phyloP scores from a whole-genome alignment of 2,797 vertebrate genomes.

The Poecilia wingei region DNA sequence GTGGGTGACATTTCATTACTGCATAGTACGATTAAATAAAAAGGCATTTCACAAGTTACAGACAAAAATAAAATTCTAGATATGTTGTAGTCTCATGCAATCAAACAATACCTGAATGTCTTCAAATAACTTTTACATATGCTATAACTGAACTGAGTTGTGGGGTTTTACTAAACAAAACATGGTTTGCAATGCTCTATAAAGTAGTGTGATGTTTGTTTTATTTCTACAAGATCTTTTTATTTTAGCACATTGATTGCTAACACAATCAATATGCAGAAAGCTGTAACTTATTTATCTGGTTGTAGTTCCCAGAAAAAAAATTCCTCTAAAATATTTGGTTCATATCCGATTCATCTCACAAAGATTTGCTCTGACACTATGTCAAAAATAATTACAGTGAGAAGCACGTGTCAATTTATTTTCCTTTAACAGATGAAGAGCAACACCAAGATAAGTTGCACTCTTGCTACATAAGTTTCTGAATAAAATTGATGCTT shows the following conservation, averaged over 20 bases:
- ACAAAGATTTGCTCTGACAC: neutral
- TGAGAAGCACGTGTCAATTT: neutral
- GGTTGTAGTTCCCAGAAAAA: neutral
- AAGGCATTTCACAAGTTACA: neutral
- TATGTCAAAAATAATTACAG: neutral
- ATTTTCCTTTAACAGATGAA: neutral
- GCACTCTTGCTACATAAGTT: neutral
- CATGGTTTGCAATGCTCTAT: neutral
- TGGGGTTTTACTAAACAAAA: neutral
- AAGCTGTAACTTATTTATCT: neutral
- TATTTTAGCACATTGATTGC: neutral
- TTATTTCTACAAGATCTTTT: neutral
- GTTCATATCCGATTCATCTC: neutral
- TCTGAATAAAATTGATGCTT: neutral
- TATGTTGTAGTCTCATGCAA: neutral
- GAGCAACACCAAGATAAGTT: neutral
- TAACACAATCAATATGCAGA: neutral
- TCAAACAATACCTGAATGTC: neutral
- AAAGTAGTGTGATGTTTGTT: neutral
- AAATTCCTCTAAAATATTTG: neutral
- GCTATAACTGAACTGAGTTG: neutral
- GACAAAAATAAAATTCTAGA: neutral
- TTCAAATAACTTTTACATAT: neutral
- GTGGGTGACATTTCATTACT: neutral
- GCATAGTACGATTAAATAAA: neutral